Conservation (phyloP, 2,888 invertebrate species). For the Camponotus fellah region DNA sequence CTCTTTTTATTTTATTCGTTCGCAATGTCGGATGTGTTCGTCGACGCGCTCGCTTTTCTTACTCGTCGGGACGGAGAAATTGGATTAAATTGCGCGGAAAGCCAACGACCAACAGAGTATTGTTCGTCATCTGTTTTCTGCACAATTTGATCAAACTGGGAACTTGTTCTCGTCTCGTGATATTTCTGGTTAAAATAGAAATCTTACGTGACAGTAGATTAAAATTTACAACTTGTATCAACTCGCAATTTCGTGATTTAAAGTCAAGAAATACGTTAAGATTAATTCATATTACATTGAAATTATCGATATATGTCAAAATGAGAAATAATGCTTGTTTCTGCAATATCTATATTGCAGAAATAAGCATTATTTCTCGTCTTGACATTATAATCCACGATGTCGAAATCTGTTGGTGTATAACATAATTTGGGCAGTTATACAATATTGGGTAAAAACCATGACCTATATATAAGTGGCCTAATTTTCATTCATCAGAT, state of each 20-base stretch:
- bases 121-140: slow-evolving; percentile 36
- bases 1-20: slow-evolving; percentile 71
- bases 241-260: background rate
- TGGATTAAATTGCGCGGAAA: slow-evolving; percentile 44
- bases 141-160: slow-evolving; percentile 44
- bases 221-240: background rate
- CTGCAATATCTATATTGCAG: too few species aligned
- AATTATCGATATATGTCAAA: background rate
- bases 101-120: slow-evolving; percentile 33
- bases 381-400: background rate
- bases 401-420: background rate
- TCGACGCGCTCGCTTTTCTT: slow-evolving; percentile 88
- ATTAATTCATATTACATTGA: background rate
- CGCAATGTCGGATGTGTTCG: slow-evolving; percentile 88
- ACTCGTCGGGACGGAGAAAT: slow-evolving; percentile 77
- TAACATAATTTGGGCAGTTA: background rate
- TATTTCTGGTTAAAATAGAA: slow-evolving; percentile 12
- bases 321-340: background rate
- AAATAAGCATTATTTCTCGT: background rate
- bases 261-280: background rate
- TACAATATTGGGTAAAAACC: background rate
- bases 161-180: slow-evolving; percentile 12
- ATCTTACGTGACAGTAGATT: slow-evolving; percentile 24
- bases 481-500: slow-evolving; percentile 11
- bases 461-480: background rate